phyloP scores from a whole-genome alignment of 2,113 vertebrate species.

The Oreochromis aureus region DNA sequence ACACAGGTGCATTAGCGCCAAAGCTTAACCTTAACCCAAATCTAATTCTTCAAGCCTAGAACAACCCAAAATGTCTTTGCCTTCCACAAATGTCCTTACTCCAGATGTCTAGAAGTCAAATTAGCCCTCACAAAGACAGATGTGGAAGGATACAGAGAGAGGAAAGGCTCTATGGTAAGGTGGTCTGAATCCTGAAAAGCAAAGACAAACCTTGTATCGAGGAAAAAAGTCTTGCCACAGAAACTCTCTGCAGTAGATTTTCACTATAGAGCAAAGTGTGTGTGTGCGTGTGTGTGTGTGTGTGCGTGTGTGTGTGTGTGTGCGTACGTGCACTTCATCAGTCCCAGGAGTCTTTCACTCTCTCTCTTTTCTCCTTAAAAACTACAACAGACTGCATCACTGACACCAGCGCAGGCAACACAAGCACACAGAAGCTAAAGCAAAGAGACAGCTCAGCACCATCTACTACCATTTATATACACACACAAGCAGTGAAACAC shows the following conservation, averaged over 20 bases:
- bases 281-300: neutral
- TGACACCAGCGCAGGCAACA: slow-evolving; percentile 22
- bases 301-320: neutral
- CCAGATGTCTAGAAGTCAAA: neutral
- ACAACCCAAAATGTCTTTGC: neutral
- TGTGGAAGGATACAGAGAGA: neutral
- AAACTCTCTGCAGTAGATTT: slow-evolving; percentile 44
- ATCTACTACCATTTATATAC: slow-evolving; percentile 1
- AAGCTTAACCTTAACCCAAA: neutral
- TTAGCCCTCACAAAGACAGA: neutral
- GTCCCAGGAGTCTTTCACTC: slow-evolving; percentile 38
- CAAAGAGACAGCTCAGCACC: slow-evolving; percentile 39
- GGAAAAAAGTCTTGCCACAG: neutral
- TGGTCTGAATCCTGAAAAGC: slow-evolving; percentile 23
- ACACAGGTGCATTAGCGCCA: neutral
- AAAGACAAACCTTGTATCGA: neutral
- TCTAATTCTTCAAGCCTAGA: neutral
- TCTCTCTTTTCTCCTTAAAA: slow-evolving; percentile 37
- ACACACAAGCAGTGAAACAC: neutral
- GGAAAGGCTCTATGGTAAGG: neutral
- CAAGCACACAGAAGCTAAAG: slow-evolving; percentile 18
- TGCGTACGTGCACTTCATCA: neutral
- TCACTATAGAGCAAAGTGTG: slow-evolving; percentile 10
- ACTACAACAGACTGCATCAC: slow-evolving; percentile 49
- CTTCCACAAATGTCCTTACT: neutral